Evolutionary conservation across 2,888 invertebrate species (phyloP), one percentile per base, ranked within the genome.

Genomic region (Abrostola triplasia): DNA sequence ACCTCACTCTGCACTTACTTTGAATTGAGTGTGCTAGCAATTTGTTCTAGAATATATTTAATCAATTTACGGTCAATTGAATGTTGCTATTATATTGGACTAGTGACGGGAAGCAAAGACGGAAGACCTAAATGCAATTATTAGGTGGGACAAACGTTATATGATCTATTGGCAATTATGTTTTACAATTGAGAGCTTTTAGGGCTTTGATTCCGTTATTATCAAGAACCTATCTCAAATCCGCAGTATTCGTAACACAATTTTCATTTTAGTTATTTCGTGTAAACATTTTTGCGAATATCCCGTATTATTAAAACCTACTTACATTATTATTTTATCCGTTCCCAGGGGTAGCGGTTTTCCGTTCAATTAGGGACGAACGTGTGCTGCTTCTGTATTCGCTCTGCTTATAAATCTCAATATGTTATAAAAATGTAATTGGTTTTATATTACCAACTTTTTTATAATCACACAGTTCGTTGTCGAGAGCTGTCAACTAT

Each of bases 1-100:
- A 7, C 37, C 24, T 24, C 24, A 24, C 24, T 55, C 10, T 47
- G 41, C 37, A n/a, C 41, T 59, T 59, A 35, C 44, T 56, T 62
- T 67, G 40, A 56, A 24, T 57, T 59, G 48, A 35, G n/a, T 48
- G 38, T 38, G 24, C 1, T 40, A 35, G 12, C n/a, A 62, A 56
- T 59, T 56, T 61, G 48, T 55, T 55, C 44, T 71, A 47, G 51
- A 64, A 53, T 59, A 57, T 60, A 40, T 61, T 70, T 58, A n/a
- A 36, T 37, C 35, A 12, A n/a, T 44, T 55, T 1, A 35, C 13
- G 36, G 48, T 47, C 12, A 36, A 50, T 50, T 59, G 24, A 9
- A 44, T 52, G 56, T 7, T 59, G 37, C 44, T 47, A 47, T 57
- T 41, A 6, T 55, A 13, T 5, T 48, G 50, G 24, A 10, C 24